Evolutionary conservation across 2,113 vertebrate species (phyloP).

Genomic region (Datnioides undecimradiatus): DNA sequence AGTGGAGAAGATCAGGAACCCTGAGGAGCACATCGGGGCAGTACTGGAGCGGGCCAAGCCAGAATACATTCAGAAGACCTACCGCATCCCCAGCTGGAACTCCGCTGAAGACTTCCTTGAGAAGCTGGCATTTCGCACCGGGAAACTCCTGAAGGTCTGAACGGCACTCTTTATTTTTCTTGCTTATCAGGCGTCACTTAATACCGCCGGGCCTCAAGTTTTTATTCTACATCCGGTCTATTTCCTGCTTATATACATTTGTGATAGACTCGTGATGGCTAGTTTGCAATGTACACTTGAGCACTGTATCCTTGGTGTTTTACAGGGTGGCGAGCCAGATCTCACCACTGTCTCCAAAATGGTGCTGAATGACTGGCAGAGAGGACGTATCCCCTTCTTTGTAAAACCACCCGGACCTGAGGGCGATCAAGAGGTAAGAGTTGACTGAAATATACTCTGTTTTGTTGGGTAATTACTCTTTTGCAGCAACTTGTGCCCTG

Average conservation of each 20-base stretch:
- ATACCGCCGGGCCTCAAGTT: not conserved
- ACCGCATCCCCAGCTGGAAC: slow-evolving; percentile 92
- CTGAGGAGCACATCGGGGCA: slow-evolving; percentile 92
- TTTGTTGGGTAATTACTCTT: not conserved
- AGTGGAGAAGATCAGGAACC: slow-evolving; percentile 97
- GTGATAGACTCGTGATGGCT: not conserved
- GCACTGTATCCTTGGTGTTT: slow-evolving; percentile 13
- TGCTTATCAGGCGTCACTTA: not conserved
- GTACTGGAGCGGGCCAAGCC: slow-evolving; percentile 95
- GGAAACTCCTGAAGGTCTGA: slow-evolving; percentile 94
- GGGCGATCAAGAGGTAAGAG: slow-evolving; percentile 82
- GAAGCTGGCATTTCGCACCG: slow-evolving; percentile 92
- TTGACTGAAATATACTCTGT: not conserved
- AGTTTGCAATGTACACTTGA: slow-evolving; percentile 6
- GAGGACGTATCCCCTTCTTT: slow-evolving; percentile 97
- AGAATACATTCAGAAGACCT: slow-evolving; percentile 96
- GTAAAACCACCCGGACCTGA: slow-evolving; percentile 93
- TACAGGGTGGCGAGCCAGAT: slow-evolving; percentile 95
- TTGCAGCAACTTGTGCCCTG: not conserved
- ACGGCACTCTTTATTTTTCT: not conserved
- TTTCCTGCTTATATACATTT: not conserved
- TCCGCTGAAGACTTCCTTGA: slow-evolving; percentile 94
- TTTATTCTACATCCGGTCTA: not conserved
- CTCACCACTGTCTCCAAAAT: slow-evolving; percentile 94
- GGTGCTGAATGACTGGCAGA: slow-evolving; percentile 99